Evolutionary conservation across 2,797 vertebrate genomes (phyloP).

Genomic region (Leuciscus waleckii): DNA sequence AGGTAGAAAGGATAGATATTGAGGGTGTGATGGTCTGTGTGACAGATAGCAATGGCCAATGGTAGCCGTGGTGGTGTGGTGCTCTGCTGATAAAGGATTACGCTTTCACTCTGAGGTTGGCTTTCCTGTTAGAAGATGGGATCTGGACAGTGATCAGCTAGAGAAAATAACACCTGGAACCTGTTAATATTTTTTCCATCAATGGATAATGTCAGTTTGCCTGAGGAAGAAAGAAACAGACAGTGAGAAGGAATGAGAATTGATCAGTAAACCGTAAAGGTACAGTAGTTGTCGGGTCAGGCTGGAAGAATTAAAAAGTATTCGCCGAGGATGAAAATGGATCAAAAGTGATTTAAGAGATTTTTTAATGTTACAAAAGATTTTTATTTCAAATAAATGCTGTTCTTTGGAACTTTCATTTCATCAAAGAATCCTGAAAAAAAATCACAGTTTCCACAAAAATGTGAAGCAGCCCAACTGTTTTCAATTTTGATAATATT

Average conservation of each 20-base stretch:
- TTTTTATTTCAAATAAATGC: too few relatives aligned
- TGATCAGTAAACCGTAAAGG: neutral
- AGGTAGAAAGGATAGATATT: neutral
- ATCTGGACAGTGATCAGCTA: conserved; percentile 11
- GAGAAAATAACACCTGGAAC: conserved; percentile 7
- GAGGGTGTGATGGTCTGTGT: neutral
- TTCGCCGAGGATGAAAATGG: too few relatives aligned
- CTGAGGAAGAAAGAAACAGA: conserved; percentile 18
- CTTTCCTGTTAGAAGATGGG: neutral
- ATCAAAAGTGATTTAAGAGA: too few relatives aligned
- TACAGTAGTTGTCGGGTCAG: conserved; percentile 8
- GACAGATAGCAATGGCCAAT: neutral
- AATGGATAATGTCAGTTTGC: conserved; percentile 10
- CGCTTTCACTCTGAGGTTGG: neutral
- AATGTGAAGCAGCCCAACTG: too few relatives aligned
- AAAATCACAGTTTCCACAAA: too few relatives aligned
- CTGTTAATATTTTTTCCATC: neutral
- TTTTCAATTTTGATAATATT: too few relatives aligned
- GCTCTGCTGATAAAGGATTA: conserved; percentile 4
- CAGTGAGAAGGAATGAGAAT: conserved; percentile 5
- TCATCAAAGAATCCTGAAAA: too few relatives aligned
- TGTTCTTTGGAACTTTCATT: too few relatives aligned
- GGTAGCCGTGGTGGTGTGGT: neutral
- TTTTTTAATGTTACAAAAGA: too few relatives aligned
- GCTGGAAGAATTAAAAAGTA: neutral